These are phyloP conservation scores for Deroplatys truncata DNA, from an alignment of 2,888 invertebrate genomes.

Conservation along the genomic window DNA sequence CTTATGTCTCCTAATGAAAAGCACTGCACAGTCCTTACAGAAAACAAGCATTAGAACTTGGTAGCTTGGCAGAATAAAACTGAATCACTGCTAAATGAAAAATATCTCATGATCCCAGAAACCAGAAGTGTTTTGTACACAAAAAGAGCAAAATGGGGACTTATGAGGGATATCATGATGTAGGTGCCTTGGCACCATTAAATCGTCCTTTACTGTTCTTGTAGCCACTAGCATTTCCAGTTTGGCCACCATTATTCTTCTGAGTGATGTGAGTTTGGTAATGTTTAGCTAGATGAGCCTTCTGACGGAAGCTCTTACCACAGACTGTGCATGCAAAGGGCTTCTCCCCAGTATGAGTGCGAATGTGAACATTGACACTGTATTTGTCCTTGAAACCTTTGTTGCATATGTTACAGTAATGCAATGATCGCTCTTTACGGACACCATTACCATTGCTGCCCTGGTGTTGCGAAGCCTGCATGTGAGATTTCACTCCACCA, in stretches of 20 bases:
- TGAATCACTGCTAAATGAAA: not conserved
- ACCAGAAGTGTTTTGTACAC: not conserved
- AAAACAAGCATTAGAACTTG: not conserved
- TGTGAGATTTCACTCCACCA: slow-evolving; percentile 52
- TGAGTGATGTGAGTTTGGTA: slow-evolving; percentile 90
- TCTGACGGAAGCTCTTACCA: slow-evolving; percentile 88
- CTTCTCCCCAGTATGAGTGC: slow-evolving; percentile 97
- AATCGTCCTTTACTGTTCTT: not conserved
- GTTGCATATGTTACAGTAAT: slow-evolving; percentile 90
- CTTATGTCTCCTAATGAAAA: not conserved
- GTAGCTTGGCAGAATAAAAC: not conserved
- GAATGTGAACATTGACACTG: slow-evolving; percentile 94
- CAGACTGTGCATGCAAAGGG: slow-evolving; percentile 94
- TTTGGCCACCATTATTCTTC: slow-evolving; percentile 44
- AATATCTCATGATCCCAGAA: not conserved
- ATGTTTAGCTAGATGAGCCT: slow-evolving; percentile 88
- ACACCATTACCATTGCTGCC: slow-evolving; percentile 47
- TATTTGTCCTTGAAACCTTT: slow-evolving; percentile 95
- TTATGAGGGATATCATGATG: not conserved
- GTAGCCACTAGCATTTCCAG: not conserved
- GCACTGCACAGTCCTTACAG: not conserved
- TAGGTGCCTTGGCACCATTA: not conserved
- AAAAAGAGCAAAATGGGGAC: not conserved
- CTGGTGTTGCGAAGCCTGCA: slow-evolving; percentile 44
- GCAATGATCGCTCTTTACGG: slow-evolving; percentile 79